These are phyloP conservation scores for Tenthredo scrophulariae DNA, from an alignment of 2,888 invertebrate genomes.

Conservation along the genomic window DNA sequence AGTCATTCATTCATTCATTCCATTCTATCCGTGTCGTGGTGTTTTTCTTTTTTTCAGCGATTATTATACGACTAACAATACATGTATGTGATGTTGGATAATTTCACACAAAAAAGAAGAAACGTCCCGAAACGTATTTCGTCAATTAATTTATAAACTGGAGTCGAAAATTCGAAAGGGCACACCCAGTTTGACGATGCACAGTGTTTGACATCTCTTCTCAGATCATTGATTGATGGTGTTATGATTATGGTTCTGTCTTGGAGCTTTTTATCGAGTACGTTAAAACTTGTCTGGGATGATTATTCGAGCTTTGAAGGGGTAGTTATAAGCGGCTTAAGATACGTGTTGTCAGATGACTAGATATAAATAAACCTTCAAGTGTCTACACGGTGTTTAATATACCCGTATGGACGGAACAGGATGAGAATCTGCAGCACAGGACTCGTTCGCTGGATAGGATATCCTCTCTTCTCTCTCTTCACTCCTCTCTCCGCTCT, in stretches of 20 bases:
- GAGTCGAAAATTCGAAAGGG: background rate
- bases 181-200: background rate
- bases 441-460: background rate
- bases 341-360: background rate
- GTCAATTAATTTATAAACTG: background rate
- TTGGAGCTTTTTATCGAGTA: background rate
- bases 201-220: background rate
- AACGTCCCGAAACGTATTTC: background rate
- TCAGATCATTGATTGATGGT: slow-evolving; percentile 4
- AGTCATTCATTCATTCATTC: background rate
- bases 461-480: slow-evolving; percentile 24
- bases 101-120: background rate
- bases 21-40: no score
- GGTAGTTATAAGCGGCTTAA: background rate
- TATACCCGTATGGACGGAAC: background rate
- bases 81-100: background rate
- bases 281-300: background rate
- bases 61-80: background rate
- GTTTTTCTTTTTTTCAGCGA: background rate
- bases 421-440: slow-evolving; percentile 8
- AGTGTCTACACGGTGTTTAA: slow-evolving; percentile 3
- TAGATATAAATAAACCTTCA: background rate
- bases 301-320: background rate
- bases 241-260: slow-evolving; percentile 4
- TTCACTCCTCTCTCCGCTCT: slow-evolving; percentile 25